Evolutionary conservation across 2,113 vertebrate species (phyloP), one percentile per base, ranked within the genome.

Genomic region (Cynocephalus volans): DNA sequence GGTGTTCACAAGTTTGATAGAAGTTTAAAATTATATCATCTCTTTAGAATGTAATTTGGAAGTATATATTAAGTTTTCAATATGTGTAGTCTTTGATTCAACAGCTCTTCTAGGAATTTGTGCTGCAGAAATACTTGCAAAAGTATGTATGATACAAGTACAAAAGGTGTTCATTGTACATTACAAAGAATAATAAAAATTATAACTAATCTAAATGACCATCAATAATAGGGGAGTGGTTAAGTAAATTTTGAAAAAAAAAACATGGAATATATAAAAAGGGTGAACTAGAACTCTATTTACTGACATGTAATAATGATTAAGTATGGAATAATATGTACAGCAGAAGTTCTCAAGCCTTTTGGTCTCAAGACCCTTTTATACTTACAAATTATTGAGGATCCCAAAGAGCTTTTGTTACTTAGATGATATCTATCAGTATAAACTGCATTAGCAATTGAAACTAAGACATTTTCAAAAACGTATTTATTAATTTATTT

Each of bases 41-140:
- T 82, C 86, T 82, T 21, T 76, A 96, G 62, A 56, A 33, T 87
- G 12, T 62, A 62, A 87, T 94, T 90, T 97, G 80, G 15, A 89
- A 87, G 41, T 73, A 36, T 90, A 72, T 88, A 9, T 90, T 70
- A 56, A 56, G 33, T 73, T 90, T 82, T 92, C 52, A 82, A 60
- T 33, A 9, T 81, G 72, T 14, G 33, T 52, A 56, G 23, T 58
- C 28, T 88, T 91, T 67, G 67, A 86, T 73, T 93, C 36, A 56
- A 56, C 28, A 56, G 36, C 60, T 82, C 48, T 62, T 89, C 67
- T 67, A 82, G 67, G 10, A 95, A 86, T 87, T 28, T 94, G 48
- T 85, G 41, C 54, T 95, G 73, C 50, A 93, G 87, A 96, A 90
- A 92, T 33, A 80, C 11, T 50, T 75, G 41, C 48, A 83, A 67